Conservation (phyloP, 2,113 vertebrate genomes). For the Gymnocephalus cernua region DNA sequence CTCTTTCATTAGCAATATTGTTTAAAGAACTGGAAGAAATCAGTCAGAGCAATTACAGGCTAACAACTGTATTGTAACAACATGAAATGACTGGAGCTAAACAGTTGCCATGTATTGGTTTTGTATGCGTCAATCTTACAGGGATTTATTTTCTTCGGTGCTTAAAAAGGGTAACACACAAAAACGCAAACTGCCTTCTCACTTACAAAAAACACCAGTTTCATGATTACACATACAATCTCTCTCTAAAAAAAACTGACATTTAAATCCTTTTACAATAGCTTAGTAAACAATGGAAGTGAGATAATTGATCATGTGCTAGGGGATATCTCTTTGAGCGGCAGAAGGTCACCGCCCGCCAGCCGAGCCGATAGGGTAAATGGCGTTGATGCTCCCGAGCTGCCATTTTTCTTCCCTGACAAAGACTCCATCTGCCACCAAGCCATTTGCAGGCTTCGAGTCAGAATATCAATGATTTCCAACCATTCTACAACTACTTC, state of each 20-base stretch:
- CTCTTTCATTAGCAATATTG: slow-evolving; percentile 20
- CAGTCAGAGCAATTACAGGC: slow-evolving; percentile 24
- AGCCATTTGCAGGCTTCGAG: slow-evolving; percentile 93
- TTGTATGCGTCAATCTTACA: neutral
- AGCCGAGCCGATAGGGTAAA: slow-evolving; percentile 85
- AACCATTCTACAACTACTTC: slow-evolving; percentile 89
- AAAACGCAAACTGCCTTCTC: slow-evolving; percentile 5
- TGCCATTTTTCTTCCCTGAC: slow-evolving; percentile 98
- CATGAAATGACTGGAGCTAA: slow-evolving; percentile 21
- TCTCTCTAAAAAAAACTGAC: slow-evolving; percentile 59
- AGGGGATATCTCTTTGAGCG: slow-evolving; percentile 81
- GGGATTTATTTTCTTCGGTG: slow-evolving; percentile 3
- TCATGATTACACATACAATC: slow-evolving; percentile 30
- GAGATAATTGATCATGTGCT: slow-evolving; percentile 86
- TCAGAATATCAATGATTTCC: slow-evolving; percentile 98
- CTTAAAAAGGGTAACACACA: neutral
- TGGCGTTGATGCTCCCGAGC: slow-evolving; percentile 86
- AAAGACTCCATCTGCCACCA: slow-evolving; percentile 97
- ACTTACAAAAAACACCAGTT: slow-evolving; percentile 35
- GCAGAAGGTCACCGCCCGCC: slow-evolving; percentile 89
- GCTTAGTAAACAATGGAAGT: slow-evolving; percentile 82
- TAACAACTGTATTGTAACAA: no score
- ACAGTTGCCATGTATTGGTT: slow-evolving; percentile 21
- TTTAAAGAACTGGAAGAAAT: neutral
- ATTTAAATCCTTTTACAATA: slow-evolving; percentile 82